Evolutionary conservation across 2,888 invertebrate species (phyloP), one percentile per base, ranked within the genome.

Genomic region (Argyresthia albistria): DNA sequence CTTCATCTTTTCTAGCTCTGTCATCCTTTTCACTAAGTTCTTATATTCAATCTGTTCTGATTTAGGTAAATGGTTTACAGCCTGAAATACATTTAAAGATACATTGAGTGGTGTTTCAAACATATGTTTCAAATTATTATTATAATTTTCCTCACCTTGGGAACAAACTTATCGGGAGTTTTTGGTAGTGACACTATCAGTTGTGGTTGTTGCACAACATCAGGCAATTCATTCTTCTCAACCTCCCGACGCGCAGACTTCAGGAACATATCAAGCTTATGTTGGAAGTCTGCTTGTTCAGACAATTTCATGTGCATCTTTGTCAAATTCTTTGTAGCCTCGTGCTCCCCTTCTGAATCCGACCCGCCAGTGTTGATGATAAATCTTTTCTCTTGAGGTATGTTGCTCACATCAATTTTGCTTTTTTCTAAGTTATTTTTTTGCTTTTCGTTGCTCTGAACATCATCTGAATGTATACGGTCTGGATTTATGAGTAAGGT

Each of bases 261-360:
- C 37, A 88, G 66, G 55, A 87, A 83, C 50, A 70, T 59, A 58
- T 88, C 88, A 43, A 88, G 60, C 60, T 81, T 81, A 52, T 79
- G 73, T 62, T 88, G 83, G 57, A 88, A 88, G 59, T 87, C 86
- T 53, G 67, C 56, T 57, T 78, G 77, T 55, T 86, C 79, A 4
- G 80, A 73, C 12, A 88, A 63, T 61, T 87, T 87, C 53, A 80
- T 69, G 57, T 88, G 88, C 87, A 88, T 88, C 69, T 82, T 84
- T 9, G 82, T 84, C 58, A 88, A 72, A 65, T 88, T 88, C 60
- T 77, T 83, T 10, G 88, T 88, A 42, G 84, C 83, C 63, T 88
- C 88, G 63, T 86, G 78, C 67, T 88, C 88, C 45, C 74, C 86
- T 66, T 86, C 88, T 1, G 87, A 87, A 70, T 88, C 88, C 1